Conservation (phyloP, 2,113 vertebrate genomes). For the Onychostoma macrolepis region DNA sequence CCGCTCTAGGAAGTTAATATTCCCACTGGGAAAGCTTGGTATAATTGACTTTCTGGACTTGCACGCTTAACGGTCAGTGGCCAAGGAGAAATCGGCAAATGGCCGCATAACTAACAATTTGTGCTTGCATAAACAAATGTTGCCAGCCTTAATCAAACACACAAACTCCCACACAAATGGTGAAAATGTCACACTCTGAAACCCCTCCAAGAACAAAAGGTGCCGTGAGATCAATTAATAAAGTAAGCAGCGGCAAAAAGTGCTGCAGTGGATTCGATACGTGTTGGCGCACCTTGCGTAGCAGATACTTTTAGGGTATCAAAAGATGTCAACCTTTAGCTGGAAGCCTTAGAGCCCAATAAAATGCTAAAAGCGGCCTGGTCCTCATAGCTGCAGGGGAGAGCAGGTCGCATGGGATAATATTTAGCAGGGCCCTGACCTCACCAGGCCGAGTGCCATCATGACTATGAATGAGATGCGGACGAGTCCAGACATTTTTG, state of each 20-base stretch:
- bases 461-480: conserved; percentile 53
- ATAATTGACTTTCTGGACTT: conserved; percentile 66
- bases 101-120: not conserved
- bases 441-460: conserved; percentile 44
- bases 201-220: conserved; percentile 4
- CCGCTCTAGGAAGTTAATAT: conserved; percentile 52
- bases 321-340: conserved; percentile 19
- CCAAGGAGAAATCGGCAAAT: conserved; percentile 14
- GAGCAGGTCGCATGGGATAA: conserved; percentile 1
- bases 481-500: conserved; percentile 39
- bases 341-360: conserved; percentile 2
- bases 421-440: conserved; percentile 37
- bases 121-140: conserved; percentile 21
- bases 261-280: not conserved
- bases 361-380: conserved; percentile 27
- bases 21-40: conserved; percentile 51
- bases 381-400: conserved; percentile 2
- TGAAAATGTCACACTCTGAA: conserved; percentile 11
- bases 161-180: conserved; percentile 25
- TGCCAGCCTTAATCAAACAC: conserved; percentile 23
- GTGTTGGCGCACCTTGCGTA: not conserved
- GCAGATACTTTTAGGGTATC: not conserved
- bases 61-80: conserved; percentile 9
- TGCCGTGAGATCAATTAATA: conserved; percentile 20
- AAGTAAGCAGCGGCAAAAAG: not conserved